A percentile compares a stretch with the other conserved stretches of the same genome.
These are phyloP conservation scores for Benitochromis conjunctus DNA, from an alignment of 2,113 vertebrate genomes.

Conservation along the genomic window DNA sequence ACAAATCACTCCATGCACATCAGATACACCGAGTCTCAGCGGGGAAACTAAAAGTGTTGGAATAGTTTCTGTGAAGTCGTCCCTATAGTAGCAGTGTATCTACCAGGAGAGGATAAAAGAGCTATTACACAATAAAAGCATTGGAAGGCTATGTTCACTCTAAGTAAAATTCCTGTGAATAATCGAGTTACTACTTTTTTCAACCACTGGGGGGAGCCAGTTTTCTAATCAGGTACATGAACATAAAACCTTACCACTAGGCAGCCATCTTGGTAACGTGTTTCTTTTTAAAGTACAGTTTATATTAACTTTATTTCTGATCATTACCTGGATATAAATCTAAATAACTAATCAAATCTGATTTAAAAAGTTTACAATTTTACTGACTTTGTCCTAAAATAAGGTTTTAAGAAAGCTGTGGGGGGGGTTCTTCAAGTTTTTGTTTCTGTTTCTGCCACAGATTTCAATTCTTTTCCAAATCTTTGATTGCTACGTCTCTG, in stretches of 20 bases:
- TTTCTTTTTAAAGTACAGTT: background rate
- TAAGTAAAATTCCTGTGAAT: background rate
- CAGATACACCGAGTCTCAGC: background rate
- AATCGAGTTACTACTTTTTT: background rate
- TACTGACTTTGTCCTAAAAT: background rate
- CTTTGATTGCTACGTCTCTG: background rate
- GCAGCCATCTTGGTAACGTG: background rate
- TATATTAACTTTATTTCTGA: background rate
- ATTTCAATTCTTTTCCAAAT: background rate
- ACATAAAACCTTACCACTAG: background rate
- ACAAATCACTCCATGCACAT: background rate
- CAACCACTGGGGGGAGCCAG: background rate
- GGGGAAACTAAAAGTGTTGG: background rate
- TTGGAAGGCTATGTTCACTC: background rate
- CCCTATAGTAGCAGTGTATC: background rate
- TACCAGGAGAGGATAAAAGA: background rate
- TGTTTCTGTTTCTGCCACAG: background rate
- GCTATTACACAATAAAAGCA: background rate
- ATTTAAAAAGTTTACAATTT: background rate
- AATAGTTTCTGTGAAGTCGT: background rate
- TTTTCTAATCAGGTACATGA: background rate
- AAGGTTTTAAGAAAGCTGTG: background rate
- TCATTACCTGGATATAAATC: accelerated
- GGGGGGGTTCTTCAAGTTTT: background rate
- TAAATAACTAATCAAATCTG: background rate